phyloP scores from a whole-genome alignment of 2,888 invertebrate species.

The Lydus trimaculatus region DNA sequence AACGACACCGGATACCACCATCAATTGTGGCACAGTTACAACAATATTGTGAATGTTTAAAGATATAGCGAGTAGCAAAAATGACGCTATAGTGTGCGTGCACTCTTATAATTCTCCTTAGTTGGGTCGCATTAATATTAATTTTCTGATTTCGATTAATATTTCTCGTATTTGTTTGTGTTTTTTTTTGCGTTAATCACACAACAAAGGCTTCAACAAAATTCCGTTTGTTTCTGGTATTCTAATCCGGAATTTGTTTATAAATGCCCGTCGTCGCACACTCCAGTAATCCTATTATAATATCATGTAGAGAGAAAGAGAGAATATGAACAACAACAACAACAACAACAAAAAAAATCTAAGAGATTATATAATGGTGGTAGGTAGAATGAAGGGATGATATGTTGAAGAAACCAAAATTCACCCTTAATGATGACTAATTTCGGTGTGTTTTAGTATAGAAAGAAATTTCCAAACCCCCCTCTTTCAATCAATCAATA shows the following conservation, averaged over 20 bases:
- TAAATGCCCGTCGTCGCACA: conserved; percentile 23
- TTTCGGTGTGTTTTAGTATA: not conserved
- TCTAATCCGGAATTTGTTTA: conserved; percentile 23
- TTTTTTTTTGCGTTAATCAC: not conserved
- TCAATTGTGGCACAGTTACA: too few species aligned
- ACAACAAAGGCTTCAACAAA: not conserved
- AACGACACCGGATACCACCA: not conserved
- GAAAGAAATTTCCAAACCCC: not conserved
- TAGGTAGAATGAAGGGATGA: not conserved
- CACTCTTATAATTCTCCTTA: too few species aligned
- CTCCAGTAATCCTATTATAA: conserved; percentile 32
- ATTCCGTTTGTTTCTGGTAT: not conserved
- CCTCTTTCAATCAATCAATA: not conserved
- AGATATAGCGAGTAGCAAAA: too few species aligned
- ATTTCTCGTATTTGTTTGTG: too few species aligned
- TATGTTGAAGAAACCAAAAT: not conserved
- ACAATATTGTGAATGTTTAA: too few species aligned
- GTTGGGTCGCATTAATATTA: too few species aligned
- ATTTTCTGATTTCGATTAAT: too few species aligned
- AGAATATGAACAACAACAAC: conserved; percentile 30
- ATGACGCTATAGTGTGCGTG: too few species aligned
- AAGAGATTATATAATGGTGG: not conserved
- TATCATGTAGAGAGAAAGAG: conserved; percentile 27
- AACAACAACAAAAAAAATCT: too few species aligned
- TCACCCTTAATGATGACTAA: not conserved